Evolutionary conservation across 1,140 invertebrate genomes (phyloP).

Genomic region (Saccostrea glomerata): DNA sequence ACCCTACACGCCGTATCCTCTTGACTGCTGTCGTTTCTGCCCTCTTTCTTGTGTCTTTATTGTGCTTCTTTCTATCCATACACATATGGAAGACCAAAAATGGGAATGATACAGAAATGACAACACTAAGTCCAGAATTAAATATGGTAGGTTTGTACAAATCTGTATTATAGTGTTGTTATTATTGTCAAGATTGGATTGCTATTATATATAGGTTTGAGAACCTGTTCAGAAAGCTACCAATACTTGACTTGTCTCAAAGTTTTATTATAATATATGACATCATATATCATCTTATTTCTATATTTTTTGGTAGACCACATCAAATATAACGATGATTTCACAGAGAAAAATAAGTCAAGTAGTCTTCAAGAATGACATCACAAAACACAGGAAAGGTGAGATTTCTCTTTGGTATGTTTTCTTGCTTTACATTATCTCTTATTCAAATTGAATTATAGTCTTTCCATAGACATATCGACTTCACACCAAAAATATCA

Average conservation of each 20-base stretch:
- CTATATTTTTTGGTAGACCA: not conserved
- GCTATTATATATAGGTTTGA: no score
- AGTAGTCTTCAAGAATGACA: not conserved
- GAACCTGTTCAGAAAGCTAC: not conserved
- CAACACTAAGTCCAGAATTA: not conserved
- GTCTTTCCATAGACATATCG: no score
- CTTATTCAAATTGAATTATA: no score
- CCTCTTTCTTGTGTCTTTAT: not conserved
- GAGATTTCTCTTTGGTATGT: not conserved
- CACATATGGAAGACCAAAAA: not conserved
- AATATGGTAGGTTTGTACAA: not conserved
- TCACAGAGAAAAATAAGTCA: not conserved
- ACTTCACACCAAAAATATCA: no score
- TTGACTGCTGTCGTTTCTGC: not conserved
- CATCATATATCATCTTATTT: not conserved
- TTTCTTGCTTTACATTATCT: not conserved
- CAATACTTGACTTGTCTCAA: no score
- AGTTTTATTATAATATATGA: not conserved
- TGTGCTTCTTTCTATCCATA: slow-evolving; percentile 1
- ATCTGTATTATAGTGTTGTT: not conserved
- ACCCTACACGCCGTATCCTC: not conserved
- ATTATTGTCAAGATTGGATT: no score
- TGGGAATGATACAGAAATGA: not conserved
- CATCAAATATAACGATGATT: not conserved
- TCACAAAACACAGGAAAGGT: not conserved